Evolutionary conservation across 2,888 invertebrate species (phyloP), one percentile per base, ranked within the genome.

Genomic region (Drosophila neonasuta): DNA sequence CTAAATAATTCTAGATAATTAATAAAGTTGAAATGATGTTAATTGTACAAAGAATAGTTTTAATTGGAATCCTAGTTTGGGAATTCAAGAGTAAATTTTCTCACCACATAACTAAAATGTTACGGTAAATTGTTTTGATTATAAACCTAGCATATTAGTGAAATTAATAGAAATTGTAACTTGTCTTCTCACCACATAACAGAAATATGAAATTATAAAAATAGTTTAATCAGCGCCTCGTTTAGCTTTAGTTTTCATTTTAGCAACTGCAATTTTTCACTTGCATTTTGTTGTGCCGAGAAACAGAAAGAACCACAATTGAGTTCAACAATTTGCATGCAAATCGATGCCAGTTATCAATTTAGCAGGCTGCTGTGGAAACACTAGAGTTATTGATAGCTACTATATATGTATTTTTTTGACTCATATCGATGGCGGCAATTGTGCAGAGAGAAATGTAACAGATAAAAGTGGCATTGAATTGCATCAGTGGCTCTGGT

Each of bases 401-500:
- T 41, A 24, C 24, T 24, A 24, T 24, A 1, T 24, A 24, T 24
- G 24, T 24, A 20, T 54, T 36, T 48, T 46, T 61, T 39, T 34
- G 30, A 42, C 51, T 65, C 72, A 64, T 55, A 71, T 71, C 56
- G 39, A 17, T 42, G 58, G 76, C 70, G 57, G 66, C 74, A 68
- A 60, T 68, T 64, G 57, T 66, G 55, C 44, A 59, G 55, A 51
- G 48, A 24, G 6, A 6, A 24, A 24, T 24, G 24, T 24, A 20
- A 42, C 41, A 55, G 60, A 68, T 71, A 72, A 77, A 88, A 89
- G 88, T 88, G 75, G 71, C 79, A 74, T 84, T 77, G 54, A 82
- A 78, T 88, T 81, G 77, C 71, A 72, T 79, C 89, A 89, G 88
- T 89, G 89, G 89, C 89, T 89, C 89, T 79, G 87, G 89, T 86